These are phyloP conservation scores for Drosophila sp. DNA, from an alignment of 1,140 invertebrate genomes.

Conservation along the genomic window DNA sequence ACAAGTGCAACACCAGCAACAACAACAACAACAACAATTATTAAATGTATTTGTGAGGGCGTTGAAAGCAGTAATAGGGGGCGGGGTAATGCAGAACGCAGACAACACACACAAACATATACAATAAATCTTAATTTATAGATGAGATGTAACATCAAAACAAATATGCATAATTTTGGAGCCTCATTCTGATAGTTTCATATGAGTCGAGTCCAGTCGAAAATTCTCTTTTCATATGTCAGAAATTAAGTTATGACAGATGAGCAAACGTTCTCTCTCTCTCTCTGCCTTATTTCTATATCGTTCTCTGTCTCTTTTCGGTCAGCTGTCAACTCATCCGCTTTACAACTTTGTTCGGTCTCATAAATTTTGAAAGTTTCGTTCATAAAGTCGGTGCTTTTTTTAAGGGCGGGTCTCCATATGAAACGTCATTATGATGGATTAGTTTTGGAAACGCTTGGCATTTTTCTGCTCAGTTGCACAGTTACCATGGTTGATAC, in stretches of 20 bases:
- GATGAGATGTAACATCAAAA: slow-evolving; percentile 66
- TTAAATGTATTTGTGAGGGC: slow-evolving; percentile 17
- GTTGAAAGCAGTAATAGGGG: slow-evolving; percentile 18
- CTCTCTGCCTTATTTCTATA: background rate
- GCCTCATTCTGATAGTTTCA: slow-evolving; percentile 11
- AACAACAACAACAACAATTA: slow-evolving; percentile 28
- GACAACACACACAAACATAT: slow-evolving; percentile 5
- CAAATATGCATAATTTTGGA: slow-evolving; percentile 44
- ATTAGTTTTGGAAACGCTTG: slow-evolving; percentile 74
- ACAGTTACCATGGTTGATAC: slow-evolving; percentile 45
- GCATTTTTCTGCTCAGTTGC: slow-evolving; percentile 75
- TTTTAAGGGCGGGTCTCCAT: slow-evolving; percentile 18
- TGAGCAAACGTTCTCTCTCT: slow-evolving; percentile 33
- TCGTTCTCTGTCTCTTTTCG: slow-evolving; percentile 15
- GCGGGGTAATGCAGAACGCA: background rate
- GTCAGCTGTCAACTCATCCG: slow-evolving; percentile 73
- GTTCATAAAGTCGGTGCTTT: slow-evolving; percentile 40
- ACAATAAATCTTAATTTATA: slow-evolving; percentile 78
- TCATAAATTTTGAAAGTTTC: slow-evolving; percentile 72
- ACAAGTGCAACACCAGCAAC: slow-evolving; percentile 52
- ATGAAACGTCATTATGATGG: slow-evolving; percentile 63
- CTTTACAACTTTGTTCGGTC: slow-evolving; percentile 69
- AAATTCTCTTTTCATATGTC: slow-evolving; percentile 66
- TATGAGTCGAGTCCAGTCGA: background rate
- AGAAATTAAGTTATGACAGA: slow-evolving; percentile 80